Percentiles rank a stretch among this genome's conserved stretches.
phyloP scores from a whole-genome alignment of 2,797 vertebrate genomes.

The Sebastes flavidus region DNA sequence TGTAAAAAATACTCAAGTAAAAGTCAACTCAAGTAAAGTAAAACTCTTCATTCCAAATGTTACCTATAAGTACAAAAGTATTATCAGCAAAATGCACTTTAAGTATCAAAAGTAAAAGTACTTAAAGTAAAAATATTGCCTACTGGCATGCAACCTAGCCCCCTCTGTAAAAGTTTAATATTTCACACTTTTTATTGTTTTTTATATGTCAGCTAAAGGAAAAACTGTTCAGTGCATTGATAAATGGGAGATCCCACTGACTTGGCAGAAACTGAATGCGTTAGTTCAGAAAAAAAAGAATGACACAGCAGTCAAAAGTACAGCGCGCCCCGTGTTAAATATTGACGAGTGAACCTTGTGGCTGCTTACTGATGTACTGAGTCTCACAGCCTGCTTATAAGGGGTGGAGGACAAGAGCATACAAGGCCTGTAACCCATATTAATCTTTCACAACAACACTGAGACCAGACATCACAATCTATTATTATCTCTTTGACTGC shows the following conservation, averaged over 20 bases:
- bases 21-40: neutral
- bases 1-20: neutral
- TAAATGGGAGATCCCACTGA: neutral
- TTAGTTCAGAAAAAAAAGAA: conserved; percentile 3
- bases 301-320: conserved; percentile 42
- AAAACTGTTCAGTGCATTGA: neutral
- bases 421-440: conserved; percentile 47
- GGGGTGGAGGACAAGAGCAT: conserved; percentile 24
- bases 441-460: conserved; percentile 57
- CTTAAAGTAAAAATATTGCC: neutral
- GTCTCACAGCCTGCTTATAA: conserved; percentile 41
- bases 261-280: conserved; percentile 6
- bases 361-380: conserved; percentile 33
- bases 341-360: conserved; percentile 55
- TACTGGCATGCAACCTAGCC: neutral
- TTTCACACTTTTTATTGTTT: neutral
- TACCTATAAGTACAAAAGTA: neutral
- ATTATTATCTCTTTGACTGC: conserved; percentile 62
- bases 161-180: neutral
- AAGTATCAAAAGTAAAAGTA: neutral
- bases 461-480: conserved; percentile 56
- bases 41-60: neutral
- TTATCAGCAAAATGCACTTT: neutral
- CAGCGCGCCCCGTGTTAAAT: conserved; percentile 51
- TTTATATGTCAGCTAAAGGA: conserved; percentile 10